phyloP scores from a whole-genome alignment of 2,113 vertebrate genomes.

The Gadus chalcogrammus region DNA sequence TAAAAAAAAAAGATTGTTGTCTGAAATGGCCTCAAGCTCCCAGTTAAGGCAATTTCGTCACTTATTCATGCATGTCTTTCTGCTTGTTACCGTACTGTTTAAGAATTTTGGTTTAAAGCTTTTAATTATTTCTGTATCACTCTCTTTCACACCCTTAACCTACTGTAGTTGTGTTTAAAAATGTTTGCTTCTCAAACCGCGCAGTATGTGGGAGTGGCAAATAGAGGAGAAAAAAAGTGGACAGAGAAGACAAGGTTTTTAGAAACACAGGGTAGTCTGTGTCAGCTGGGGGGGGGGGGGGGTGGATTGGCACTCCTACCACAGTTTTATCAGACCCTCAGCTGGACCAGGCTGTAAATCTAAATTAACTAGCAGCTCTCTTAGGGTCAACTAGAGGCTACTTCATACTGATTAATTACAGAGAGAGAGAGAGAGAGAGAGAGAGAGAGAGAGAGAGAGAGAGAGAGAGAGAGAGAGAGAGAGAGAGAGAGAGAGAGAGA shows the following conservation, averaged over 20 bases:
- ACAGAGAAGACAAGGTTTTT: neutral
- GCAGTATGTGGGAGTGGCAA: neutral
- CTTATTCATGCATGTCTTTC: too few relatives aligned
- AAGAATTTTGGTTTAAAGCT: too few relatives aligned
- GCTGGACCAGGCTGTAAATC: conserved; percentile 73
- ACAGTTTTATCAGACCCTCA: conserved; percentile 58
- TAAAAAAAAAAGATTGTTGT: too few relatives aligned
- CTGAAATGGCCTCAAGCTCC: too few relatives aligned
- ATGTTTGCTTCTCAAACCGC: neutral
- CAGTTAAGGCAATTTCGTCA: too few relatives aligned
- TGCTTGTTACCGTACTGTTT: too few relatives aligned
- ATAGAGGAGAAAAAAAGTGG: neutral
- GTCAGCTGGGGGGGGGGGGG: conserved; percentile 24
- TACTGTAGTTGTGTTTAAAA: neutral
- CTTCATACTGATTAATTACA: conserved; percentile 73
- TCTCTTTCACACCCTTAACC: too few relatives aligned
- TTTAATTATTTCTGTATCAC: too few relatives aligned
- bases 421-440: too few relatives aligned
- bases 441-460: conserved; percentile 12
- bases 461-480: conserved; percentile 1
- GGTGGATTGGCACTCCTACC: conserved; percentile 55
- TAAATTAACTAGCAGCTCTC: conserved; percentile 76
- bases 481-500: neutral
- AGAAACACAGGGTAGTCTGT: conserved; percentile 14
- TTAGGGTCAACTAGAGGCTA: conserved; percentile 67